Base-by-base conservation (phyloP, 2,888 invertebrate genomes). In the Gisinianus flammeolus region DNA sequence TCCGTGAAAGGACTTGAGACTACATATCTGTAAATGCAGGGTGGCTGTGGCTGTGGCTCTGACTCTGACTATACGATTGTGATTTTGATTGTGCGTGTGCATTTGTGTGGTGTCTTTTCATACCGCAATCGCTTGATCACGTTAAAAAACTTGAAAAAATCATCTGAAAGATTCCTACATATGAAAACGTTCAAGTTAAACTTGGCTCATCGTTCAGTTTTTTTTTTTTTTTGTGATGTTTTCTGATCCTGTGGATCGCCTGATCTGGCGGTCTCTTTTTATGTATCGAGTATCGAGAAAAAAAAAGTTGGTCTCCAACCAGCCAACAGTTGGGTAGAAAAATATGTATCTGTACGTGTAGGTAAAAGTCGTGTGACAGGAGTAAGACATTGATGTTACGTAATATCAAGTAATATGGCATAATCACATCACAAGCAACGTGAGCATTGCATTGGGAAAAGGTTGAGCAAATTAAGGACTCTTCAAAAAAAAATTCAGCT, bases 41-140 rank as follows among this genome's bases (percentile, higher is more conserved):
- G 72, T 72, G 72, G 52, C 72, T 64, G n/a, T n/a, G n/a, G n/a
- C n/a, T n/a, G n/a, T n/a, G n/a, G 19, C 44, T 35, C 35, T 8
- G 12, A 35, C 5, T 8, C 35, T 8, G 19, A 4, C 44, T 44
- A 44, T 4, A 44, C 16, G 19, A 44, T 16, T 4, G 44, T 4
- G 35, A 12, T 35, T 35, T 5, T 35, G 5, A 8, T 35, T 35
- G 35, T 35, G 5, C 35, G 12, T 35, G 19, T 44, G 12, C 1
- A 44, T 12, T 16, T 16, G 44, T 44, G 44, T 16, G 8, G 12
- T 19, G 19, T 44, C 12, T 8, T 58, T 58, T 58, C 26, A 26
- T 22, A 62, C 24, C 26, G 26, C 26, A 62, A 62, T 62, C 62
- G 33, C 26, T 35, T 67, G 33, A 67, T 35, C 67, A 67, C 31